These are phyloP conservation scores for Ylistrum balloti DNA, from an alignment of 1,140 invertebrate species.

Conservation along the genomic window DNA sequence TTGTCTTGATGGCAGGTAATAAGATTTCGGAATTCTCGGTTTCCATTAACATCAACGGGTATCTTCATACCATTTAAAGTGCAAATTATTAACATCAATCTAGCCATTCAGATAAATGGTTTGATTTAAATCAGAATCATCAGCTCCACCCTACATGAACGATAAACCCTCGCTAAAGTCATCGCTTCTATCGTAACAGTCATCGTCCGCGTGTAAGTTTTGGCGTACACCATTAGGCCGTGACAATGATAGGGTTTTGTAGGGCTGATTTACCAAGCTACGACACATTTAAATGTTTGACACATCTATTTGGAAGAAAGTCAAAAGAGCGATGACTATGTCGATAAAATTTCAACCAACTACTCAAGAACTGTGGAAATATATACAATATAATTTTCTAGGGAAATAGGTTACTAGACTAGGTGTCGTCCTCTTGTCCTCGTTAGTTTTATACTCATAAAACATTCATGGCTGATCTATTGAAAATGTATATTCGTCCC, in stretches of 20 bases:
- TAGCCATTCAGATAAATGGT: not conserved
- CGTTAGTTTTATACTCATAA: not conserved
- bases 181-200: not conserved
- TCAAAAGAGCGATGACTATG: constrained; percentile 5
- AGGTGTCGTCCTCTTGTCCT: not conserved
- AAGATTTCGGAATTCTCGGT: not conserved
- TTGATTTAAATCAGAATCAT: not conserved
- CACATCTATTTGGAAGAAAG: not conserved
- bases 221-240: not conserved
- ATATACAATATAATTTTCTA: not conserved
- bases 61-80: constrained; percentile 40
- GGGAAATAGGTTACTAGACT: not conserved
- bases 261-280: not conserved
- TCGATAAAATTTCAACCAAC: constrained; percentile 5
- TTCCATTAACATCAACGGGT: constrained; percentile 8
- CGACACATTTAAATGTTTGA: not conserved
- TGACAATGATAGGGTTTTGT: not conserved
- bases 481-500: no score
- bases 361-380: not conserved
- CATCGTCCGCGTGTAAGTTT: not conserved
- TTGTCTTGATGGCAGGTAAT: not conserved
- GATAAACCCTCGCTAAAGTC: not conserved
- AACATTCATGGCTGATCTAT: not conserved
- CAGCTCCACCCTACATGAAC: not conserved
- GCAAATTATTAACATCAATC: constrained; percentile 40